Percentiles rank a stretch among this genome's conserved stretches.
Conservation (phyloP, 30 jellyfish, hydroid and myxozoan genomes). For the Catostylus mosaicus region DNA sequence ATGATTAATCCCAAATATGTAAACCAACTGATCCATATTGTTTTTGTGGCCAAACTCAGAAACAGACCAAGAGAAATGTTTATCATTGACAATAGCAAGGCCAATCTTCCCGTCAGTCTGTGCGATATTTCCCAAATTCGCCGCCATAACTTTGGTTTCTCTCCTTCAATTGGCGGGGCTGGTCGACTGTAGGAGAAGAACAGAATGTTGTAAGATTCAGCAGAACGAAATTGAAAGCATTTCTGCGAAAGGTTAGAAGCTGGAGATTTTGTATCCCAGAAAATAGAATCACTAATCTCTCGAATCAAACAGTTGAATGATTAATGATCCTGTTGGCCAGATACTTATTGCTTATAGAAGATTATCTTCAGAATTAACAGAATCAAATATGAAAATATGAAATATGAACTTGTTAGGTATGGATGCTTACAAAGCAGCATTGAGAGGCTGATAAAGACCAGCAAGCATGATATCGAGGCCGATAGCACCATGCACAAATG, state of each 20-base stretch:
- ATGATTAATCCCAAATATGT: conserved; percentile 26
- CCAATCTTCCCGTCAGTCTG: conserved; percentile 54
- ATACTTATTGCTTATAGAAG: no score
- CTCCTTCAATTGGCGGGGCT: conserved; percentile 52
- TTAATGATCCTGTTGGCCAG: no score
- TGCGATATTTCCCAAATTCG: conserved; percentile 70
- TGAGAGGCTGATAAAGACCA: conserved; percentile 77
- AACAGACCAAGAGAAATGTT: conserved; percentile 66
- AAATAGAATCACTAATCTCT: no score
- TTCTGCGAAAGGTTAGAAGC: no score
- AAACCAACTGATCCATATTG: conserved; percentile 63
- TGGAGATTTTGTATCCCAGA: no score
- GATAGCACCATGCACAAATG: conserved; percentile 77
- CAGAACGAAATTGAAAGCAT: no score
- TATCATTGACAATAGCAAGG: conserved; percentile 42
- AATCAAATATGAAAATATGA: no score
- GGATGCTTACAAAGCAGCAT: conserved; percentile 72
- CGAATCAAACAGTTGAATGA: no score
- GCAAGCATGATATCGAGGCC: conserved; percentile 79
- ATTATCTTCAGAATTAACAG: no score
- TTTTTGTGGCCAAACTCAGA: conserved; percentile 45
- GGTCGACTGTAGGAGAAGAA: conserved; percentile 50
- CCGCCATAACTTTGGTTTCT: conserved; percentile 55
- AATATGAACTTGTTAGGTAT: no score
- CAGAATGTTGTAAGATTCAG: no score